phyloP scores from a whole-genome alignment of 2,113 vertebrate genomes.

The Anguilla rostrata region DNA sequence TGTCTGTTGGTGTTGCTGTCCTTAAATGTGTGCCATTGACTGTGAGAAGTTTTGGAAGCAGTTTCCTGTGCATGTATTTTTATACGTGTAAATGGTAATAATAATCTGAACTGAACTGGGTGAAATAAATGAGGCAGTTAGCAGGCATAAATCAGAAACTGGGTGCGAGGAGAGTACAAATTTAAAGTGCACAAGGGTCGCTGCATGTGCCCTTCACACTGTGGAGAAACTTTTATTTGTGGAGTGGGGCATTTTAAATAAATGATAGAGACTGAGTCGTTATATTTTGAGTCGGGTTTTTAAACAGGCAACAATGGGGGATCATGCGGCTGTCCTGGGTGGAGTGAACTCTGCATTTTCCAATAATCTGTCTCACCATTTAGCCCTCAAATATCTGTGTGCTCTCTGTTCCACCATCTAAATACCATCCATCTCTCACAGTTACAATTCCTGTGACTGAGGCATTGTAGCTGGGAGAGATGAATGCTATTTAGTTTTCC shows the following conservation, averaged over 20 bases:
- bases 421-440: background rate
- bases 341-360: no score
- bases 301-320: background rate
- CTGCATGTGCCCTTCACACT: slow-evolving; percentile 18
- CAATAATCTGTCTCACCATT: no score
- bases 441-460: background rate
- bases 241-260: slow-evolving; percentile 3
- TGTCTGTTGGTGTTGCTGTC: no score
- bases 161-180: background rate
- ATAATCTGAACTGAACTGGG: no score
- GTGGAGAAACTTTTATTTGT: background rate
- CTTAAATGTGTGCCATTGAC: no score
- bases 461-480: background rate
- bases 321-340: background rate
- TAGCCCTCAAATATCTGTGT: background rate
- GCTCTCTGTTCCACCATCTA: background rate
- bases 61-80: no score
- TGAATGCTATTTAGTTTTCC: no score
- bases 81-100: no score
- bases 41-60: no score
- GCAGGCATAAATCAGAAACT: background rate
- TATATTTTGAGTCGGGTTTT: no score
- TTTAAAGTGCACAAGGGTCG: background rate
- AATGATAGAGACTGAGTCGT: no score
- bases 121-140: background rate